Base-by-base conservation (phyloP, 2,797 vertebrate species). In the Falco rusticolus region DNA sequence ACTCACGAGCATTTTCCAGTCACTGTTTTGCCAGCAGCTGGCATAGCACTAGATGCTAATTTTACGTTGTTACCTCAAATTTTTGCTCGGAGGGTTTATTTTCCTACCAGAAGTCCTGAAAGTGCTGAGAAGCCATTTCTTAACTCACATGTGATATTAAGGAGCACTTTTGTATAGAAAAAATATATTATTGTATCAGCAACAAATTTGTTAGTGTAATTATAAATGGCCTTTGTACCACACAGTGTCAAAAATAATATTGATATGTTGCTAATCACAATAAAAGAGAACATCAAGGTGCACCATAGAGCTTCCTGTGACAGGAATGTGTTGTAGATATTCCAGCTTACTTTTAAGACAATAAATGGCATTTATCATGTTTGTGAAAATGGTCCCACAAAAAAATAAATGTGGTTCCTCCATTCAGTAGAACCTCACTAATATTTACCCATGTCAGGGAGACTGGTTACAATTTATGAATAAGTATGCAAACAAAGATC, bases 281-380 rank as follows among this genome's bases (percentile, higher is more conserved):
- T 90, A 96, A 96, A 96, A 96, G 81, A 96, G 90, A 87, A 94
- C 79, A 88, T 96, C 91, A 84, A 96, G 92, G 94, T 91, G 95
- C 86, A 95, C 83, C 79, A 87, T 53, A 96, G 84, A 93, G 94
- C 82, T 90, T 94, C 94, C 87, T 65, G n/a, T 39, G 63, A 94
- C 82, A 95, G 96, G 97, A 98, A 98, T 96, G 96, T 64, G n/a
- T 84, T 89, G 89, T 76, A 87, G 71, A 92, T 95, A 92, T 96
- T 97, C 94, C 91, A 97, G 92, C 94, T 94, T 79, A 95, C 57
- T 94, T 94, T 97, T 97, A 98, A 97, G 84, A 82, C 93, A 93
- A 89, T 37, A 96, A 97, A 97, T 70, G 81, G 96, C 78, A 96
- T 87, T 97, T 94, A 95, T 86, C 85, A 50, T 82, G 87, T 86